Conservation (phyloP, 2,888 invertebrate genomes). For the Pycnomerus fuliginosus region DNA sequence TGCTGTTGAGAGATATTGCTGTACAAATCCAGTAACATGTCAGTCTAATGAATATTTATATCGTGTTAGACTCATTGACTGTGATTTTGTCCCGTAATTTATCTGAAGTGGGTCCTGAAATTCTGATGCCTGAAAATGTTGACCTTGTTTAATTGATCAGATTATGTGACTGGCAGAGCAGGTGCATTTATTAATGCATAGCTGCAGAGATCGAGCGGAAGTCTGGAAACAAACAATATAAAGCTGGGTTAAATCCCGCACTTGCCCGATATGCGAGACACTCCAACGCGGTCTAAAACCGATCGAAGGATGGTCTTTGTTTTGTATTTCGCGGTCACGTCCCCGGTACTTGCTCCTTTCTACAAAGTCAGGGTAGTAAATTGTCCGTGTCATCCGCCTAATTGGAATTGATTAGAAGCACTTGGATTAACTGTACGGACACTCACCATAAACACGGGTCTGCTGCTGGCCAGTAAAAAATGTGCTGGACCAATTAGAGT, state of each 20-base stretch:
- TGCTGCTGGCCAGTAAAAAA: conserved; percentile 18
- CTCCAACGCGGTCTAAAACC: neutral
- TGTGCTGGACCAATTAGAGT: conserved; percentile 18
- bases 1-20: conserved; percentile 19
- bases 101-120: conserved; percentile 1
- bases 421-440: conserved; percentile 22
- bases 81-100: conserved; percentile 23
- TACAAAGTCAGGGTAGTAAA: conserved; percentile 33
- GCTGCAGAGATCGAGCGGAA: neutral
- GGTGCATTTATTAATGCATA: neutral
- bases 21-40: conserved; percentile 28
- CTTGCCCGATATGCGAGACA: neutral
- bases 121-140: conserved; percentile 3
- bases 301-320: conserved; percentile 24
- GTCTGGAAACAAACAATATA: conserved; percentile 1
- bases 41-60: conserved; percentile 38
- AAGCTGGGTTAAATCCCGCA: conserved; percentile 8
- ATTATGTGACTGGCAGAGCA: conserved; percentile 2
- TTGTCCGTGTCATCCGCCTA: conserved; percentile 38
- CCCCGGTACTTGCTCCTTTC: conserved; percentile 29
- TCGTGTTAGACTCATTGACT: conserved; percentile 28
- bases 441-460: conserved; percentile 16
- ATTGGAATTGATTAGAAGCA: conserved; percentile 39
- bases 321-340: conserved; percentile 35
- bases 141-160: conserved; percentile 2